Base-by-base conservation (phyloP, 2,888 invertebrate species). In the Fragum sueziense region DNA sequence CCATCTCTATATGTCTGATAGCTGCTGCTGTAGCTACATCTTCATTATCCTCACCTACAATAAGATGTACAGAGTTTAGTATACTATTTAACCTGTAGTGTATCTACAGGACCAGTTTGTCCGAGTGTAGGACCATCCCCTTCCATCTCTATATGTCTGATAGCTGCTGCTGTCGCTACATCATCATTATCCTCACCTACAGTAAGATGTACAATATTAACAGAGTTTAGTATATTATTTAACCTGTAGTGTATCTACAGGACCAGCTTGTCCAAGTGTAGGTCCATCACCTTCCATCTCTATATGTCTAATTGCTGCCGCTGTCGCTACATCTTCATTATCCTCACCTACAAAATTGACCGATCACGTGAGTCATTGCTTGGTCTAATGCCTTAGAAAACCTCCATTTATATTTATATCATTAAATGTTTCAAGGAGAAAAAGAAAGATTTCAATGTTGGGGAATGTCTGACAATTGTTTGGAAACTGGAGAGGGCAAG, bases 251-350 rank as follows among this genome's bases (percentile, higher is more conserved):
- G 82, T 82, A 33, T 83, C 74, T 17, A 80, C 62, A 7, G 85
- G 84, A 7, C 77, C 75, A 47, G 77, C 81, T 47, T 79, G 59
- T 14, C 82, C 85, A 54, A 84, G 71, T 14, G 54, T 47, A 52
- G 70, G 71, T 17, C 41, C 72, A 11, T 87, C 85, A 25, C 84
- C 88, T 31, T 81, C 85, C 70, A 84, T 85, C 73, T 89, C 82
- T 34, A 90, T 86, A 70, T 89, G 85, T 25, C 88, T 79, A 14
- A 87, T 82, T 41, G 88, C 89, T 59, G 82, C 82, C 9, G 86
- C 85, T 2, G 89, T 89, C 31, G 79, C 75, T 11, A 83, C 70
- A 73, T 88, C 87, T 14, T 78, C 84, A 27, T 80, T 70, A 1
- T 79, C 85, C 4, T 41, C 47, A 29, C 84, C 87, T 84, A 59